These are phyloP conservation scores for Onychomys arenicola DNA, from an alignment of 2,797 vertebrate species.

Conservation along the genomic window DNA sequence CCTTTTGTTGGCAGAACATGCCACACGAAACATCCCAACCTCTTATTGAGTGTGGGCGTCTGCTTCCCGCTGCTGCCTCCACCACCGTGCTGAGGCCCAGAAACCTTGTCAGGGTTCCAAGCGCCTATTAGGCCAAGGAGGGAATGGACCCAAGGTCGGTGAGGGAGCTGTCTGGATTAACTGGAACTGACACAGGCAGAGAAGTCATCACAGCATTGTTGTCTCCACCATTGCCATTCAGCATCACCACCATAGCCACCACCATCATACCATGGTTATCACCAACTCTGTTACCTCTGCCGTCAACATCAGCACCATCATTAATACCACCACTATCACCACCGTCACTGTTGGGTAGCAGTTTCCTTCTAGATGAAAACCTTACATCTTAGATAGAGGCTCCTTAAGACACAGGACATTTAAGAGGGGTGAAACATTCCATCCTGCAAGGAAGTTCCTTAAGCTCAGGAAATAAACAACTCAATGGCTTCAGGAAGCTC, in stretches of 20 bases:
- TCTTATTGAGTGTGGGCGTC: conserved; percentile 18
- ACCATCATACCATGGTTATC: accelerated
- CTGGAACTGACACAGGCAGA: not conserved
- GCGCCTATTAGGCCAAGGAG: not conserved
- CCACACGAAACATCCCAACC: not conserved
- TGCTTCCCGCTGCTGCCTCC: not conserved
- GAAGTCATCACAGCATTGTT: not conserved
- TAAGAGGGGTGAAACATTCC: not conserved
- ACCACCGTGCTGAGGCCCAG: not conserved
- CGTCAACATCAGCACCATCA: not conserved
- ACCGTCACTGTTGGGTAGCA: not conserved
- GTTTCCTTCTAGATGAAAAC: not conserved
- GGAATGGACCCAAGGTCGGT: not conserved
- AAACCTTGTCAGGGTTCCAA: conserved; percentile 26
- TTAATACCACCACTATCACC: accelerated
- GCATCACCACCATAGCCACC: accelerated
- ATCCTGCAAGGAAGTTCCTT: not conserved
- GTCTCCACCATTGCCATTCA: accelerated
- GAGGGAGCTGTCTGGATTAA: not conserved
- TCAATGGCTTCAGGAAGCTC: not conserved
- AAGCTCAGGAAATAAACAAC: not conserved
- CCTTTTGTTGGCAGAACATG: conserved; percentile 74
- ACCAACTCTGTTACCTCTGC: accelerated
- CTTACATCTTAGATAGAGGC: not conserved
- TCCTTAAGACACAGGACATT: not conserved